Conservation (phyloP, 92 coral and sea anemone species). For the Pocillopora meandrina region DNA sequence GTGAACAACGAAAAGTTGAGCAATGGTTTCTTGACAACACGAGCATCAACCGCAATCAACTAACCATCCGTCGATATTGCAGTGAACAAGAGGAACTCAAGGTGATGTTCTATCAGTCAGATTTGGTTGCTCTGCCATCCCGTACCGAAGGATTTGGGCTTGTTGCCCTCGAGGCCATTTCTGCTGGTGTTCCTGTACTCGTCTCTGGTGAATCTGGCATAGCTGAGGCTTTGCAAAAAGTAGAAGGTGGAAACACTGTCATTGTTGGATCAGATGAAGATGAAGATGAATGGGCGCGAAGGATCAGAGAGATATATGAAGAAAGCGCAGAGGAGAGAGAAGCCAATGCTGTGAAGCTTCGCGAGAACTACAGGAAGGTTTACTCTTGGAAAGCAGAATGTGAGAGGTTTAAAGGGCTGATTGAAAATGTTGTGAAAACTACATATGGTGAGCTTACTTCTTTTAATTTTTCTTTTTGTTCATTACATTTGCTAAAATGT, state of each 20-base stretch:
- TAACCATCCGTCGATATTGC: background rate
- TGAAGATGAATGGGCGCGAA: conserved; percentile 5
- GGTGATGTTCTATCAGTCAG: conserved; percentile 5
- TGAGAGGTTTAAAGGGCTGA: conserved; percentile 10
- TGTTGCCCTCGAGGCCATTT: too few species aligned
- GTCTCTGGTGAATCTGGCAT: too few species aligned
- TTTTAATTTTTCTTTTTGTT: background rate
- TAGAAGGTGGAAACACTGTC: conserved; percentile 1
- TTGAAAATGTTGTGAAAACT: background rate
- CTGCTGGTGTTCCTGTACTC: too few species aligned
- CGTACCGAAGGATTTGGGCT: too few species aligned
- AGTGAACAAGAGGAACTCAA: background rate
- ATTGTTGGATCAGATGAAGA: conserved; percentile 17
- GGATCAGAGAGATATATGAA: background rate
- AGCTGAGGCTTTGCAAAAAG: conserved; percentile 26
- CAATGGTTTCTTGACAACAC: conserved; percentile 8
- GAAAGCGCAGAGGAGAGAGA: conserved; percentile 20
- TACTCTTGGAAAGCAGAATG: background rate
- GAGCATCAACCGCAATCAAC: background rate
- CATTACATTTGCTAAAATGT: too few species aligned
- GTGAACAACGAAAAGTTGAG: background rate
- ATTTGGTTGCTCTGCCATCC: conserved; percentile 4
- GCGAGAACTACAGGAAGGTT: too few species aligned
- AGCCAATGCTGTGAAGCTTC: background rate
- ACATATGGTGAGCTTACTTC: background rate